A percentile compares a stretch with the other conserved stretches of the same genome.
Evolutionary conservation across 2,888 invertebrate genomes (phyloP).

Genomic region (Drosophila gaucha): DNA sequence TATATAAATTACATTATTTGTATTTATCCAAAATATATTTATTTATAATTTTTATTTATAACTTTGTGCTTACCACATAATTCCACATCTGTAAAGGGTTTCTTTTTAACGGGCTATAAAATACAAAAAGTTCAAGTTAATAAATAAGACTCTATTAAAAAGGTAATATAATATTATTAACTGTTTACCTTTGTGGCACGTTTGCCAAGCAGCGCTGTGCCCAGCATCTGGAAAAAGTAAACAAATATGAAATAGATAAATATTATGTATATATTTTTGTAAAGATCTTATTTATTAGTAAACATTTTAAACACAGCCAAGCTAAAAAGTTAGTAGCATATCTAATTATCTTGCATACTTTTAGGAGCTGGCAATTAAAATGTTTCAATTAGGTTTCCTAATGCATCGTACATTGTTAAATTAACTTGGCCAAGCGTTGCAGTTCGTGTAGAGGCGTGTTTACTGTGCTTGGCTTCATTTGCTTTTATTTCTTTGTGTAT

Average conservation of each 20-base stretch:
- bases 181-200: conserved; percentile 81
- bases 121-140: conserved; percentile 4
- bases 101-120: conserved; percentile 84
- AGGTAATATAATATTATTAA: conserved; percentile 17
- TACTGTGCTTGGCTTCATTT: conserved; percentile 21
- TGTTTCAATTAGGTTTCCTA: too few relatives aligned
- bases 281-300: too few relatives aligned
- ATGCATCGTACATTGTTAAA: too few relatives aligned
- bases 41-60: too few relatives aligned
- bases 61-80: conserved; percentile 83
- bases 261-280: too few relatives aligned
- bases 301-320: not conserved
- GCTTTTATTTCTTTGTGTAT: conserved; percentile 16
- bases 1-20: not conserved
- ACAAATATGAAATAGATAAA: conserved; percentile 25
- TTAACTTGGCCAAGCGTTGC: not conserved
- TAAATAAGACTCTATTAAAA: conserved; percentile 11
- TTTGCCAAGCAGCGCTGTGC: conserved; percentile 84
- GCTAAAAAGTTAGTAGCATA: conserved; percentile 22
- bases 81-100: conserved; percentile 85
- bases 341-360: conserved; percentile 50
- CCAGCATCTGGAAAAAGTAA: conserved; percentile 82
- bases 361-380: conserved; percentile 23
- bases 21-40: not conserved
- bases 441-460: conserved; percentile 6